phyloP scores from a whole-genome alignment of 2,888 invertebrate genomes.

The Microplitis manilae region DNA sequence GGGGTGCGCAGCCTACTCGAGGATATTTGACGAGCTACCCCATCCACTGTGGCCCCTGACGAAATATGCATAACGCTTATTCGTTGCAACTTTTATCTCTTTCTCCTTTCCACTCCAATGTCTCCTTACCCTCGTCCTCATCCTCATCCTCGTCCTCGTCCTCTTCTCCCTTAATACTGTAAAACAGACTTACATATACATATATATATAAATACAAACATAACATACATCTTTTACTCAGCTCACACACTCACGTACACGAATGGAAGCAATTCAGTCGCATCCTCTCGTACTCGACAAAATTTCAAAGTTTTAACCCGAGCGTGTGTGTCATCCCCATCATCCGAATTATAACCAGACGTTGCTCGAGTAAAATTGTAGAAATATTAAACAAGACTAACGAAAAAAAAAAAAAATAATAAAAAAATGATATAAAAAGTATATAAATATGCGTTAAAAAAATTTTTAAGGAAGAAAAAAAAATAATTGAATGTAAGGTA shows the following conservation, averaged over 20 bases:
- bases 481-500: background rate
- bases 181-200: background rate
- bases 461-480: background rate
- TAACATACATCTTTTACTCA: background rate
- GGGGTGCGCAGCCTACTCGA: constrained; percentile 42
- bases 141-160: constrained; percentile 13
- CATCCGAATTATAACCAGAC: constrained; percentile 61
- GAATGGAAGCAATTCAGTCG: constrained; percentile 28
- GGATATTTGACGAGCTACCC: constrained; percentile 49
- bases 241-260: constrained; percentile 9
- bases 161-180: constrained; percentile 16
- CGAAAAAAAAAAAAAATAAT: background rate
- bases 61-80: constrained; percentile 55
- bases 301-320: constrained; percentile 61
- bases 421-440: background rate
- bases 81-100: constrained; percentile 46
- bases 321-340: constrained; percentile 64
- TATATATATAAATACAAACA: constrained; percentile 15
- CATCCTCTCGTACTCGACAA: constrained; percentile 42
- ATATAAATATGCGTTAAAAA: background rate
- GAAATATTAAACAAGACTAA: background rate
- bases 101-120: constrained; percentile 28
- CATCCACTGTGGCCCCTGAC: constrained; percentile 47
- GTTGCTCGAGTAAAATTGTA: constrained; percentile 20
- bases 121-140: constrained; percentile 2